These are phyloP conservation scores for Zaprionus africanus DNA, from an alignment of 1,140 invertebrate species.

Conservation along the genomic window DNA sequence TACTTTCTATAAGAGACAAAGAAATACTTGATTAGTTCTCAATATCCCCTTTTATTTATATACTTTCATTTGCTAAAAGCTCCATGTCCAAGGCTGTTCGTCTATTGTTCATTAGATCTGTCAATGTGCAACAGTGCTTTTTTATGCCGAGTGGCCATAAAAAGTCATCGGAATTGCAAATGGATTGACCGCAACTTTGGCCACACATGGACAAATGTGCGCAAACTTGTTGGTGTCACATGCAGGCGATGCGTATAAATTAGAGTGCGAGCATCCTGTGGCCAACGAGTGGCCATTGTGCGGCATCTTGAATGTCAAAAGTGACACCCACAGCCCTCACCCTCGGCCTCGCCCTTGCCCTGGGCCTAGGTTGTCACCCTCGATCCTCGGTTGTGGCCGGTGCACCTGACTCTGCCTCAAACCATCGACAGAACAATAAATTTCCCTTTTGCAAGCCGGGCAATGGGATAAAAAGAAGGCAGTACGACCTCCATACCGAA, in stretches of 20 bases:
- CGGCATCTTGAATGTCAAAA: constrained; percentile 82
- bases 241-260: constrained; percentile 80
- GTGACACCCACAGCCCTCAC: constrained; percentile 61
- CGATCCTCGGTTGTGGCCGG: constrained; percentile 24
- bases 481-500: constrained; percentile 1
- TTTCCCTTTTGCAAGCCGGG: constrained; percentile 62
- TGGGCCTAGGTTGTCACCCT: constrained; percentile 6
- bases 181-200: constrained; percentile 56
- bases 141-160: constrained; percentile 59
- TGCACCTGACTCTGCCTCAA: constrained; percentile 77
- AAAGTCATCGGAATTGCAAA: constrained; percentile 80
- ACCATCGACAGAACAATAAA: constrained; percentile 71
- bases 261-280: constrained; percentile 46
- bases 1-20: no score
- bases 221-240: constrained; percentile 68
- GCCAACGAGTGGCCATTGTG: constrained; percentile 67
- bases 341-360: constrained; percentile 19
- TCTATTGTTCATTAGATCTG: constrained; percentile 79
- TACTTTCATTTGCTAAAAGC: constrained; percentile 35
- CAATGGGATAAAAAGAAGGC: constrained; percentile 41
- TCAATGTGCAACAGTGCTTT: constrained; percentile 68
- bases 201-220: constrained; percentile 72
- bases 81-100: constrained; percentile 39
- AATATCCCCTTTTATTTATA: no score
- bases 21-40: no score